Evolutionary conservation across 2,797 vertebrate genomes (phyloP).

Genomic region (Liparis tanakae): DNA sequence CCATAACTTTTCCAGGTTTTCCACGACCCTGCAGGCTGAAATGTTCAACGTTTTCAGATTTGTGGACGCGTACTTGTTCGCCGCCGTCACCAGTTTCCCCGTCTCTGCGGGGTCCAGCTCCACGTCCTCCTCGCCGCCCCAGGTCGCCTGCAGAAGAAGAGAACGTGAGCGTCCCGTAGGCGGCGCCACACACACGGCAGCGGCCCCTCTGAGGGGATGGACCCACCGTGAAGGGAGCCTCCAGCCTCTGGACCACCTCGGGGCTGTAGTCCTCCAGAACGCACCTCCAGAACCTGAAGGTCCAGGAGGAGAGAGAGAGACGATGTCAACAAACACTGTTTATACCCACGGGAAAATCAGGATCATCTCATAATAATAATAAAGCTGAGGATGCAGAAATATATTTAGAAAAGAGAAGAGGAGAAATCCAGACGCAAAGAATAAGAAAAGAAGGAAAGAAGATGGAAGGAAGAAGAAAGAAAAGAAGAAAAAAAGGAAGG

Average conservation of each 20-base stretch:
- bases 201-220: not conserved
- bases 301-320: not conserved
- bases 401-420: too few relatives aligned
- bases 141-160: conserved; percentile 58
- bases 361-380: too few relatives aligned
- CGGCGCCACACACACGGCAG: not conserved
- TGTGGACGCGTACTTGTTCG: conserved; percentile 72
- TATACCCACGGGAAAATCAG: too few relatives aligned
- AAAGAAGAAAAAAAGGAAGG: too few relatives aligned
- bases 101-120: conserved; percentile 73
- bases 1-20: too few relatives aligned
- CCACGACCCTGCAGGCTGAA: too few relatives aligned
- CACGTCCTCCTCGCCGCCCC: conserved; percentile 59
- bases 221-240: conserved; percentile 87
- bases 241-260: conserved; percentile 82
- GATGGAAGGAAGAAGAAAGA: too few relatives aligned
- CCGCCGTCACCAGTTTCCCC: conserved; percentile 74
- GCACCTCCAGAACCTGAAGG: conserved; percentile 85
- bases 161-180: not conserved
- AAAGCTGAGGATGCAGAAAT: too few relatives aligned
- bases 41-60: not conserved
- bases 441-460: too few relatives aligned
- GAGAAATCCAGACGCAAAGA: too few relatives aligned
- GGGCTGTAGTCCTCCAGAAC: conserved; percentile 87
- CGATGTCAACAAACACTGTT: not conserved